Conservation (phyloP, 2,888 invertebrate species). For the Eurois occulta region DNA sequence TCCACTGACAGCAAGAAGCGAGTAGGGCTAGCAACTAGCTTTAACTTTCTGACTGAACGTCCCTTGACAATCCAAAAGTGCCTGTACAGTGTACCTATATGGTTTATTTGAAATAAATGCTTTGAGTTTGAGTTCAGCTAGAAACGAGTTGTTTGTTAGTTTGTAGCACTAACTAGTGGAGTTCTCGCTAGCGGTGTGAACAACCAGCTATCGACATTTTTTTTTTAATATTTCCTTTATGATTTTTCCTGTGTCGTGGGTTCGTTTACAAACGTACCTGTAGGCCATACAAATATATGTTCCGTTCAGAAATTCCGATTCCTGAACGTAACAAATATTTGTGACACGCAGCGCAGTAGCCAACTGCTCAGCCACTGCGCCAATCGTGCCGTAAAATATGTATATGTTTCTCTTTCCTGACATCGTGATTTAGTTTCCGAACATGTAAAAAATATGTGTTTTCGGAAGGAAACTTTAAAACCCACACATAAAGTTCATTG, state of each 20-base stretch:
- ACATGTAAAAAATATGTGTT: background rate
- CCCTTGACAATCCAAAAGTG: background rate
- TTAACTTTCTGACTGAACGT: background rate
- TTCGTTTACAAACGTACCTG: background rate
- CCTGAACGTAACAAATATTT: too few relatives aligned
- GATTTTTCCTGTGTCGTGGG: background rate
- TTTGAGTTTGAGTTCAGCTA: background rate
- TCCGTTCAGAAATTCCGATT: background rate
- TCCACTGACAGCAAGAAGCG: background rate
- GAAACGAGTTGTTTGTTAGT: background rate
- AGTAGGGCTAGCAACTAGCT: background rate
- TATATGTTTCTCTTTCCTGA: background rate
- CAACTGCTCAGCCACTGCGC: background rate
- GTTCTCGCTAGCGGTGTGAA: background rate
- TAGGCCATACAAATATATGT: background rate
- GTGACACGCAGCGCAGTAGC: background rate
- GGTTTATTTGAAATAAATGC: background rate
- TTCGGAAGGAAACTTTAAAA: background rate
- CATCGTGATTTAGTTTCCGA: background rate
- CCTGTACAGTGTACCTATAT: background rate
- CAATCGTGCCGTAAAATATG: background rate
- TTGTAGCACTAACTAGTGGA: background rate
- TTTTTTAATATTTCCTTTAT: background rate
- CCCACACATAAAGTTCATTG: background rate
- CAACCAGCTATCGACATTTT: background rate